These are phyloP conservation scores for Eremophila alpestris DNA, from an alignment of 2,797 vertebrate species.

Conservation along the genomic window DNA sequence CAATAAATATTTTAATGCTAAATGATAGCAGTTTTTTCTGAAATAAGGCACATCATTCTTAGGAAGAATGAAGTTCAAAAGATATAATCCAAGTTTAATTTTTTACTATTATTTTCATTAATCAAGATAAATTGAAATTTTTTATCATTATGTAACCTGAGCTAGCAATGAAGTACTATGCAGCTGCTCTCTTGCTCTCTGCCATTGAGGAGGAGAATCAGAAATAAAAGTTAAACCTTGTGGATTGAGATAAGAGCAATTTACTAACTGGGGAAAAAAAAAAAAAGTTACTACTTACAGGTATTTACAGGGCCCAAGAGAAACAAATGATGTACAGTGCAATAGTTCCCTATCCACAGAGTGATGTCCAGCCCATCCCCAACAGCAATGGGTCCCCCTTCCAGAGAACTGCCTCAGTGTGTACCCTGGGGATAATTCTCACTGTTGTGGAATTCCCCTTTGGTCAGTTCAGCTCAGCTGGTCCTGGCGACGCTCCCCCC, in stretches of 20 bases:
- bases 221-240: not conserved
- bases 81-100: not conserved
- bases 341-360: not conserved
- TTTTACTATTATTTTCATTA: not conserved
- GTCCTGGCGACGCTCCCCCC: no score
- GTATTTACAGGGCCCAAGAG: not conserved
- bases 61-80: not conserved
- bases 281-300: not conserved
- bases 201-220: not conserved
- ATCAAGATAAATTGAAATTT: not conserved
- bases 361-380: not conserved
- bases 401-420: not conserved
- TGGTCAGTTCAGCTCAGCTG: not conserved
- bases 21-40: not conserved
- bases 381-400: fast-evolving
- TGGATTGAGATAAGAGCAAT: not conserved
- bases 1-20: not conserved
- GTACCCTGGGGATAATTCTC: fast-evolving
- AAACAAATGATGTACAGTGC: not conserved
- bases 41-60: not conserved
- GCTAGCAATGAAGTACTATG: no score
- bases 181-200: not conserved
- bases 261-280: not conserved
- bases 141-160: not conserved
- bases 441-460: not conserved